A percentile compares a stretch with the other conserved stretches of the same genome.
These are phyloP conservation scores for Drosophila neonasuta DNA, from an alignment of 2,888 invertebrate genomes.

Conservation along the genomic window DNA sequence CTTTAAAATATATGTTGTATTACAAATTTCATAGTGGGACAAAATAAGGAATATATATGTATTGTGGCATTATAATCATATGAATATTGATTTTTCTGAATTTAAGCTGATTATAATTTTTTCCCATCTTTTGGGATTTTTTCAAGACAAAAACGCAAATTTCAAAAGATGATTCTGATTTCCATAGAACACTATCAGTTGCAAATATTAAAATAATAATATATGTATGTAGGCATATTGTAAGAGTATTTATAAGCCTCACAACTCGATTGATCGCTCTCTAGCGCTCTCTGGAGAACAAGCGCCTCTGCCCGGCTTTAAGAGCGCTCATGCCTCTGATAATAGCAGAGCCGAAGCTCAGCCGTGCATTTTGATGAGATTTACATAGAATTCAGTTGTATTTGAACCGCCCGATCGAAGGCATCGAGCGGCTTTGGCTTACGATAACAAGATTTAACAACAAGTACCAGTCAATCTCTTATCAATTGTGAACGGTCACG, in stretches of 20 bases:
- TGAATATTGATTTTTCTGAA: not conserved
- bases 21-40: not conserved
- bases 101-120: not conserved
- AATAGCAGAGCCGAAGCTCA: constrained; percentile 43
- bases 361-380: constrained; percentile 32
- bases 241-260: constrained; percentile 34
- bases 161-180: not conserved
- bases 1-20: not conserved
- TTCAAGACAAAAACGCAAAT: not conserved
- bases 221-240: not conserved
- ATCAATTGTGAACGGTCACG: constrained; percentile 44
- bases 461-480: constrained; percentile 45
- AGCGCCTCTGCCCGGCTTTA: constrained; percentile 9
- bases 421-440: constrained; percentile 16
- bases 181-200: not conserved
- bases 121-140: not conserved
- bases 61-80: not conserved
- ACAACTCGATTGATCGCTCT: not conserved
- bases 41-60: not conserved
- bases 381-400: constrained; percentile 46
- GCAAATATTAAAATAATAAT: not conserved
- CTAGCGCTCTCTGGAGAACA: constrained; percentile 12
- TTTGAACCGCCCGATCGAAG: constrained; percentile 38
- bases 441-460: constrained; percentile 1
- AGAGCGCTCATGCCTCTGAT: constrained; percentile 46